Conservation (phyloP, 2,888 invertebrate species). For the Amorpha juglandis region DNA sequence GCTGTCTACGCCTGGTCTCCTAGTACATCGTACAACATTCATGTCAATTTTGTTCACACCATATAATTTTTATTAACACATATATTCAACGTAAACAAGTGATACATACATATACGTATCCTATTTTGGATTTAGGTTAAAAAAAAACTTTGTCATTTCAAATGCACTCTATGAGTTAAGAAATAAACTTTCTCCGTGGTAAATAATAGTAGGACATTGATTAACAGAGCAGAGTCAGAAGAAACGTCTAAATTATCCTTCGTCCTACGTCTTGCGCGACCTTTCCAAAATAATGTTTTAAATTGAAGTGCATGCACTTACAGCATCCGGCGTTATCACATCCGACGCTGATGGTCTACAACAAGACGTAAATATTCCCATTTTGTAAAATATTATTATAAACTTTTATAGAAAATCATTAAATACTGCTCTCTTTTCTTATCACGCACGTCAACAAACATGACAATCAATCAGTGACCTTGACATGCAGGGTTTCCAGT, state of each 20-base stretch:
- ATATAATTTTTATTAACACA: background rate
- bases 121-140: no score
- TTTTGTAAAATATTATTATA: slow-evolving; percentile 46
- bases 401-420: slow-evolving; percentile 37
- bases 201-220: no score
- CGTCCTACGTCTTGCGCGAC: background rate
- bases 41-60: background rate
- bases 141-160: no score
- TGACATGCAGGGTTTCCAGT: slow-evolving; percentile 5
- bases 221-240: no score
- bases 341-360: slow-evolving; percentile 83
- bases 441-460: slow-evolving; percentile 25
- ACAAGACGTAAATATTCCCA: slow-evolving; percentile 83
- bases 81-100: no score
- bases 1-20: slow-evolving; percentile 87
- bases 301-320: slow-evolving; percentile 59
- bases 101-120: no score
- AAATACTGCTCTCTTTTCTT: slow-evolving; percentile 26
- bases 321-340: slow-evolving; percentile 83
- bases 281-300: background rate
- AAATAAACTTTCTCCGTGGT: no score
- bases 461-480: slow-evolving; percentile 27
- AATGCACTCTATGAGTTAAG: no score
- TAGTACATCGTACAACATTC: slow-evolving; percentile 44
- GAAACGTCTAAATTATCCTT: background rate